These are phyloP conservation scores for Hydrocynus forskahlii DNA, from an alignment of 2,797 vertebrate genomes.

Conservation along the genomic window DNA sequence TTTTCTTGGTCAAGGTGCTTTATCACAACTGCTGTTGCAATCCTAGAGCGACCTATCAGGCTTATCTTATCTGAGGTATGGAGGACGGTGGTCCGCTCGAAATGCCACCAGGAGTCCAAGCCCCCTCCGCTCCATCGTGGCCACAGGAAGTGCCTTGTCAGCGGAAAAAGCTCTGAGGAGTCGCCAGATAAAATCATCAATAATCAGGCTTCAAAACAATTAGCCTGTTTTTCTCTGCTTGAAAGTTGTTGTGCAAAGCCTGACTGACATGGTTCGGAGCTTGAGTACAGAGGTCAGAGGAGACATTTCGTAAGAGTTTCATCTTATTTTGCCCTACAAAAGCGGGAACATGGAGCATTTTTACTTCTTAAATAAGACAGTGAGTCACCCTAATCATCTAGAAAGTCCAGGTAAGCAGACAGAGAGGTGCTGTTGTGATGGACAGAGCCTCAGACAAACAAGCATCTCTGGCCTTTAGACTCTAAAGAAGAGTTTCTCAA, in stretches of 20 bases:
- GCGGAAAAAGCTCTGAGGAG: constrained; percentile 32
- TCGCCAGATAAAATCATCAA: constrained; percentile 46
- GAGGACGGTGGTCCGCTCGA: constrained; percentile 23
- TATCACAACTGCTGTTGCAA: constrained; percentile 43
- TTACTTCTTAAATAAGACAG: constrained; percentile 30
- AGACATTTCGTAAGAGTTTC: neutral
- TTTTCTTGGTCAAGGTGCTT: constrained; percentile 48
- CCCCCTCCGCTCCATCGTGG: neutral
- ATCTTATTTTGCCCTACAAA: neutral
- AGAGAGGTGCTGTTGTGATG: constrained; percentile 15
- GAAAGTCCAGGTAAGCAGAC: constrained; percentile 22
- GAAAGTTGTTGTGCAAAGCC: constrained; percentile 21
- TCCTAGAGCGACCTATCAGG: constrained; percentile 37
- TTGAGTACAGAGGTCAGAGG: neutral
- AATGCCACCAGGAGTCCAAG: constrained; percentile 29
- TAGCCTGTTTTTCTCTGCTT: constrained; percentile 26
- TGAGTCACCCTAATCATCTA: constrained; percentile 16
- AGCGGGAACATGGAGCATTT: constrained; percentile 29
- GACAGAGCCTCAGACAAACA: constrained; percentile 9
- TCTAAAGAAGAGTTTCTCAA: neutral
- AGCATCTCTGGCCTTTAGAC: constrained; percentile 13
- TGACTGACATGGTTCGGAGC: neutral
- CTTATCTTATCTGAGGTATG: constrained; percentile 51
- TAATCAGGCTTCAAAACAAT: constrained; percentile 41
- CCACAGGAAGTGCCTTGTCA: constrained; percentile 34